phyloP scores from a whole-genome alignment of 1,140 invertebrate species.

The silkworm (Bombyx mori) region DNA sequence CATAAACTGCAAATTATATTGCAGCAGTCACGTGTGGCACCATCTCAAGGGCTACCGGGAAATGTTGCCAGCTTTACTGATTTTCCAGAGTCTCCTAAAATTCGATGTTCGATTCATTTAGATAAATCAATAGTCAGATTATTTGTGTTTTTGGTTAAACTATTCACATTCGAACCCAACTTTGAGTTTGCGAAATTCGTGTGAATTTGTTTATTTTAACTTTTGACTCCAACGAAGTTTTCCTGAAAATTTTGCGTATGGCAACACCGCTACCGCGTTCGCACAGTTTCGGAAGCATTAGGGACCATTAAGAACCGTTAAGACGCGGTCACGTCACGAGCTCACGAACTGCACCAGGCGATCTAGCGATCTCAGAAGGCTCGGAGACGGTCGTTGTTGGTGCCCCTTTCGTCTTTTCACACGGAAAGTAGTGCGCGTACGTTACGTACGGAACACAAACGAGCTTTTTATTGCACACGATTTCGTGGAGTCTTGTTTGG shows the following conservation, averaged over 20 bases:
- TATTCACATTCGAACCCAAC: too few species aligned
- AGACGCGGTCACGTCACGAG: slow-evolving; percentile 61
- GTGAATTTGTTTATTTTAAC: too few species aligned
- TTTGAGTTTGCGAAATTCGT: too few species aligned
- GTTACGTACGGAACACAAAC: neutral
- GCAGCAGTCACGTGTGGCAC: slow-evolving; percentile 46
- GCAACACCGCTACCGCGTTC: slow-evolving; percentile 34
- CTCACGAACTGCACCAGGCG: slow-evolving; percentile 48
- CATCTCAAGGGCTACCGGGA: slow-evolving; percentile 47
- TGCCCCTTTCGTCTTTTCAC: slow-evolving; percentile 22
- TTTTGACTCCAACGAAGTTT: too few species aligned
- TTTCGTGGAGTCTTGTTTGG: slow-evolving; percentile 10
- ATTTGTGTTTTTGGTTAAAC: too few species aligned
- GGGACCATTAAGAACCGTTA: slow-evolving; percentile 69
- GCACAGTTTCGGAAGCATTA: slow-evolving; percentile 71
- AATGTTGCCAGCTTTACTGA: too few species aligned
- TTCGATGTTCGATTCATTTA: too few species aligned
- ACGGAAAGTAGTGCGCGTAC: slow-evolving; percentile 23
- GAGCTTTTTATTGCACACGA: slow-evolving; percentile 19
- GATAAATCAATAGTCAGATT: too few species aligned
- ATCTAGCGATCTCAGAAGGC: slow-evolving; percentile 54
- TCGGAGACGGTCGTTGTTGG: slow-evolving; percentile 30
- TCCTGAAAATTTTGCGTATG: too few species aligned
- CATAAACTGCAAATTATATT: slow-evolving; percentile 54
- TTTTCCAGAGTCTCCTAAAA: too few species aligned